Conservation (phyloP, 1,140 invertebrate species). For the Apocrypta bakeri region DNA sequence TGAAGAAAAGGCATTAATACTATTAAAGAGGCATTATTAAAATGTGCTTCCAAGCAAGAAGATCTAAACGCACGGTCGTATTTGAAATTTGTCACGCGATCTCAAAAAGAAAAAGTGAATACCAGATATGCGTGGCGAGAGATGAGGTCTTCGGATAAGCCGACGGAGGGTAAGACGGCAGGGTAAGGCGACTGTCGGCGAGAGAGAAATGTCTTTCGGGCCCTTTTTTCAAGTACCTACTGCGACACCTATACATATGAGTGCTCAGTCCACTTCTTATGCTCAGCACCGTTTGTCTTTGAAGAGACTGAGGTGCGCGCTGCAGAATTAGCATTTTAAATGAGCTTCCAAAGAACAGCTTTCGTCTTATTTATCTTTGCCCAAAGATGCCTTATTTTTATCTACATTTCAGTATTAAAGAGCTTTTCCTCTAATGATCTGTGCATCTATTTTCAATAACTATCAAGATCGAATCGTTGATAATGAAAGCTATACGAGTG, state of each 20-base stretch:
- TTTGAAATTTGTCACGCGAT: constrained; percentile 43
- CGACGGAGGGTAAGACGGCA: constrained; percentile 45
- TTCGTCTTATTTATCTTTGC: constrained; percentile 13
- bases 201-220: neutral
- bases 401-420: neutral
- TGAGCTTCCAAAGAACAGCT: neutral
- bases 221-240: neutral
- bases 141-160: constrained; percentile 48
- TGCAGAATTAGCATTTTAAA: constrained; percentile 22
- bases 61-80: neutral
- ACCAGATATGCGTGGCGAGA: neutral
- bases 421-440: too few species aligned
- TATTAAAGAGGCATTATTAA: too few species aligned
- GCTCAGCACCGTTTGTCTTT: neutral
- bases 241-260: neutral
- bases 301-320: neutral
- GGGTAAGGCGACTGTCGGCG: constrained; percentile 5
- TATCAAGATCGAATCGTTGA: too few species aligned
- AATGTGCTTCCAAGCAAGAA: too few species aligned
- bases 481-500: too few species aligned
- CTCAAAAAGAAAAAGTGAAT: neutral
- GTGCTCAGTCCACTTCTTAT: neutral
- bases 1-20: too few species aligned
- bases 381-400: too few species aligned
- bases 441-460: too few species aligned